phyloP scores from a whole-genome alignment of 2,888 invertebrate species.

The Diploptera punctata region DNA sequence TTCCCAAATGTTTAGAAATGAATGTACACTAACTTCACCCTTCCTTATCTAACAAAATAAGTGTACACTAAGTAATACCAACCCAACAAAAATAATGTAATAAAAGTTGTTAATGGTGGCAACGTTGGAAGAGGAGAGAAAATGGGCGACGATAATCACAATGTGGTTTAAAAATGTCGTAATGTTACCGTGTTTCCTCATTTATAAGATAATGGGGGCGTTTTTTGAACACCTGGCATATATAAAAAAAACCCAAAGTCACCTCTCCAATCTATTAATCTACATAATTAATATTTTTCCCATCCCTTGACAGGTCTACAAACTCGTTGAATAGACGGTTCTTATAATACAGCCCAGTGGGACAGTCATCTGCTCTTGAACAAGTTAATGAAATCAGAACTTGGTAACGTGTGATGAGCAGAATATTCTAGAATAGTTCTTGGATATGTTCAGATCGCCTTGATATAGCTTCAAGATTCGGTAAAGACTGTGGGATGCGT shows the following conservation, averaged over 20 bases:
- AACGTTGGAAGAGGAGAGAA: too few species aligned
- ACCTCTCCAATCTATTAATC: neutral
- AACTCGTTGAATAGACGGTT: neutral
- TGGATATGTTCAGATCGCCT: neutral
- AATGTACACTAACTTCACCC: too few species aligned
- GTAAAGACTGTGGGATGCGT: too few species aligned
- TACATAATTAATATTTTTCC: neutral
- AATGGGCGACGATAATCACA: too few species aligned
- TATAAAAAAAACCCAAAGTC: neutral
- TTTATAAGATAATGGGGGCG: neutral
- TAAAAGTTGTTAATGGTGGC: too few species aligned
- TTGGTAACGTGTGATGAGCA: neutral
- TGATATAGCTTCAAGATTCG: neutral
- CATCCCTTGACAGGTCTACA: neutral
- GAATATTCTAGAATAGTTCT: neutral
- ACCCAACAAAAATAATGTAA: too few species aligned
- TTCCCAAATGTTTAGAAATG: too few species aligned
- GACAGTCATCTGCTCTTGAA: neutral
- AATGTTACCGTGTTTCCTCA: too few species aligned
- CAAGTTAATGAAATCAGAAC: neutral
- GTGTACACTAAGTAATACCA: too few species aligned
- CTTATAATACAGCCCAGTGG: neutral
- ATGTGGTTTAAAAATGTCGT: too few species aligned
- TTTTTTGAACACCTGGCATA: neutral
- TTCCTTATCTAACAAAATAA: too few species aligned